Base-by-base conservation (phyloP, 2,113 vertebrate genomes). In the Tetrax tetrax region DNA sequence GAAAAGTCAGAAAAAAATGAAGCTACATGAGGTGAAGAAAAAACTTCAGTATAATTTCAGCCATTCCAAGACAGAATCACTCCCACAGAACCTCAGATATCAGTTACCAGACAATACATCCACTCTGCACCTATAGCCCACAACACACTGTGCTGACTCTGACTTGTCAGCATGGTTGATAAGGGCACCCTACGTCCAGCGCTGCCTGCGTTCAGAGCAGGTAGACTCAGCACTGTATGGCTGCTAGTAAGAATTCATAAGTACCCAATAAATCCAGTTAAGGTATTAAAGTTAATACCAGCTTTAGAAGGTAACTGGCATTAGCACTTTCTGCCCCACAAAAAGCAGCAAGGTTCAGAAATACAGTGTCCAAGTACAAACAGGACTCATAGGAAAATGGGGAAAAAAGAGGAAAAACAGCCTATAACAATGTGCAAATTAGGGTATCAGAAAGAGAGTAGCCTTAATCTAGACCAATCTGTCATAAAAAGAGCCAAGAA, bases 111-210 rank as follows among this genome's bases (percentile, higher is more conserved):
- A 11, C 12, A 37, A 64, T 4, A 23, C 10, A 56, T 12, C 54
- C 59, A 7, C 50, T 20, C 29, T 56, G 27, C 41, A 51, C 15
- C 33, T 64, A 23, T 7, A 48, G 37, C 38, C 35, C 54, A 25
- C 3, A 4, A 2, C 2, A 33, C 0, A 8, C 35, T n/a, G 64
- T 82, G 50, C 60, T 80, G 60, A 37, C 18, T 43, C 80, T 12
- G 35, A 35, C 21, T 25, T 21, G 23, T 17, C 50, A 33, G 48
- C 35, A 2, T 2, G 24, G 31, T 9, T 61, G 20, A 27, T 5
- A 14, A 0, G 4, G 6, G 61, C 54, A 59, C 23, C 4, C 9
- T 10, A 3, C 1, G 15, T 29, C 16, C 66, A n/a, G 43, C 1
- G 2, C n/a, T 47, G 22, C 18, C 41, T 15, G 53, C 24, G 11